Evolutionary conservation across 2,888 invertebrate species (phyloP).

Genomic region (Rutpela maculata): DNA sequence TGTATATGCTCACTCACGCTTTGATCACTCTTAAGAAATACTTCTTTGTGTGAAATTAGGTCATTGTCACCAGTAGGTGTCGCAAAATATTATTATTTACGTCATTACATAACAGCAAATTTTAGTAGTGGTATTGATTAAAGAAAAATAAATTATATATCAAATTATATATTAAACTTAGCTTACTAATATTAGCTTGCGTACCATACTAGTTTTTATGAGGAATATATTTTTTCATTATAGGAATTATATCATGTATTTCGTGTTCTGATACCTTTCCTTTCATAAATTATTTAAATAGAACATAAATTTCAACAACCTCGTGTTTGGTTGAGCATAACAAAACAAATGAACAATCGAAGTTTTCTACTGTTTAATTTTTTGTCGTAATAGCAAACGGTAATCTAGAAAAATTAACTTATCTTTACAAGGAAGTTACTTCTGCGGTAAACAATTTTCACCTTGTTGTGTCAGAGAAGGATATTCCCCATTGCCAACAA

Average conservation of each 20-base stretch:
- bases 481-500: slow-evolving; percentile 20
- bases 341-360: slow-evolving; percentile 7
- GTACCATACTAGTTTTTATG: not conserved
- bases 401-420: slow-evolving; percentile 12
- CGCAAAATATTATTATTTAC: not conserved
- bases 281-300: slow-evolving; percentile 3
- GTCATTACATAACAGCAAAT: not conserved
- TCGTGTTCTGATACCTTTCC: not conserved
- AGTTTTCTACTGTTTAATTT: not conserved
- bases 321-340: slow-evolving; percentile 19
- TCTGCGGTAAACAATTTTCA: slow-evolving; percentile 8
- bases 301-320: slow-evolving; percentile 23
- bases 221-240: not conserved
- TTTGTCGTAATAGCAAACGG: not conserved
- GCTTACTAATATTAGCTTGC: not conserved
- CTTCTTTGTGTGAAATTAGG: not conserved
- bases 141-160: not conserved
- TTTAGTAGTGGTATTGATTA: not conserved
- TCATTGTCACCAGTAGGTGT: slow-evolving; percentile 12
- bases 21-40: not conserved
- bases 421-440: slow-evolving; percentile 13
- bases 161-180: not conserved
- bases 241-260: not conserved
- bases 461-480: slow-evolving; percentile 11
- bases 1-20: too few relatives aligned